Conservation (phyloP, 2,113 vertebrate species). For the Pygoscelis adeliae region DNA sequence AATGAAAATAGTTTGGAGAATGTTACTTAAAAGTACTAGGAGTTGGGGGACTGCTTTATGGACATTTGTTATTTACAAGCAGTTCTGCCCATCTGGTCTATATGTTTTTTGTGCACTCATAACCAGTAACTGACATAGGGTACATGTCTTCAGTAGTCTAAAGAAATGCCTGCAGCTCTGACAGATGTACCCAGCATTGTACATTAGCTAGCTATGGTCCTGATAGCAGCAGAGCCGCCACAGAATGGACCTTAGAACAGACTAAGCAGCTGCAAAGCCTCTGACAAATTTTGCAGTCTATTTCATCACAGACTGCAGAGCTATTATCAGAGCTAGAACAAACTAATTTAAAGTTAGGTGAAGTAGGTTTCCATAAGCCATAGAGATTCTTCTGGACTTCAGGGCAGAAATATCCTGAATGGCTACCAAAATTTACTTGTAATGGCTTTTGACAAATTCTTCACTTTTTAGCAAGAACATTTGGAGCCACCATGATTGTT, state of each 20-base stretch:
- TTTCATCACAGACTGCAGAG: background rate
- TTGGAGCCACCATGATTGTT: background rate
- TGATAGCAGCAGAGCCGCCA: background rate
- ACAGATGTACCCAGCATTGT: background rate
- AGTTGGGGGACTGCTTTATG: background rate
- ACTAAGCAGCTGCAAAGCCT: background rate
- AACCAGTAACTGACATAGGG: fast-evolving
- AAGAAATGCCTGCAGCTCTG: background rate
- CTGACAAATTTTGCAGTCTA: background rate
- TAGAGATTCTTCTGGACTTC: background rate
- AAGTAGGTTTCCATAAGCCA: background rate
- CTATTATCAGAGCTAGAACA: background rate
- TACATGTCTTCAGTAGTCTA: background rate
- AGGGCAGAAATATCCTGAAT: background rate
- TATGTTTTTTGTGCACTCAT: background rate
- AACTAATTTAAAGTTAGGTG: background rate
- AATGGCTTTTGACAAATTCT: background rate
- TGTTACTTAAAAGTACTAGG: background rate
- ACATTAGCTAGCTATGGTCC: background rate
- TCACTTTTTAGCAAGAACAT: background rate
- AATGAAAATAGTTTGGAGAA: background rate
- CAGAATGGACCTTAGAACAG: background rate
- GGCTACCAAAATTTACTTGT: background rate
- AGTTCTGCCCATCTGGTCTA: background rate
- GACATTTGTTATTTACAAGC: background rate